Evolutionary conservation across 2,113 vertebrate genomes (phyloP), one percentile per base, ranked within the genome.

Genomic region (Chaenocephalus aceratus): DNA sequence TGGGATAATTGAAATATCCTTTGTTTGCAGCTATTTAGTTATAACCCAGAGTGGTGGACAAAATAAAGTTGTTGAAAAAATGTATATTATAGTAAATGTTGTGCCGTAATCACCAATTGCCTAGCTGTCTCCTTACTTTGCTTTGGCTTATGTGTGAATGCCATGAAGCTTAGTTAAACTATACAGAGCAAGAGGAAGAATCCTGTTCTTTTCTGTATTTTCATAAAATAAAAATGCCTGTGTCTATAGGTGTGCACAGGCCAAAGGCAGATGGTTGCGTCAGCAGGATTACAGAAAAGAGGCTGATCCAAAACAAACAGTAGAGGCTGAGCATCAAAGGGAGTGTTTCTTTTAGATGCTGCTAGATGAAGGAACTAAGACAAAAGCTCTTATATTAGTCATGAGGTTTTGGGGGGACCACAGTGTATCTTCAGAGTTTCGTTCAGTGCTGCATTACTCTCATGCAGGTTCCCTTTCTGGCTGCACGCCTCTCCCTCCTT

Each of bases 361-460:
- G 63, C 5, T 1, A 79, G 77, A 16, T 70, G 78, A 76, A 77
- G 78, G 41, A 73, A 58, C 59, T 23, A 30, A 30, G 15, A 23
- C 49, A 30, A 82, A 60, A 89, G 82, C 73, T 87, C 80, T 90
- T 93, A 65, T 82, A 87, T 93, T 82, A 93, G 86, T 89, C 77
- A 93, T 90, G 83, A 91, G 86, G 51, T 87, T 86, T 69, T 44
- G 67, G 73, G 70, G 58, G 79, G 75, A 71, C 68, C n/a, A 60
- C 52, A 68, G 68, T 68, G 82, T 69, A 69, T 84, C 77, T 85
- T 83, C 80, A 75, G 75, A 77, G 80, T 73, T 85, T 66, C 78
- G 85, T 76, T 83, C 26, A 5, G 63, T 76, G 73, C 60, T 79
- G 84, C 81, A 83, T 81, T 69, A 30, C 79, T 72, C 58, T 80